Conservation (phyloP, 1,140 invertebrate genomes). For the Himalopsyche phryganea region DNA sequence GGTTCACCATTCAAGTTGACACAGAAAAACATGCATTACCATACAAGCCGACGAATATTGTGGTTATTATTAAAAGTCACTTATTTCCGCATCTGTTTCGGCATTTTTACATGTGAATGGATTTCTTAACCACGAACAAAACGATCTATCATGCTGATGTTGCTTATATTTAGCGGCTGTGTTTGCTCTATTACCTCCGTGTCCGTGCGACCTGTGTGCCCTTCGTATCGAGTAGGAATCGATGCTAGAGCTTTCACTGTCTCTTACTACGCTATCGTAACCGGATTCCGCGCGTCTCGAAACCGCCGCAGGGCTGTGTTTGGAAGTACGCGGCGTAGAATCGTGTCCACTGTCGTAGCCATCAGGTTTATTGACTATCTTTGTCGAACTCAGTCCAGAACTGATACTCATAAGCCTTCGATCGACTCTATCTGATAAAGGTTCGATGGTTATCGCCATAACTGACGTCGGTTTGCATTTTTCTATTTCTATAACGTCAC, state of each 20-base stretch:
- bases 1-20: conserved; percentile 41
- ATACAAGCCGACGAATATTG: conserved; percentile 40
- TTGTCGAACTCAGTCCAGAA: conserved; percentile 54
- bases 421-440: conserved; percentile 53
- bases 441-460: conserved; percentile 41
- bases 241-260: conserved; percentile 80
- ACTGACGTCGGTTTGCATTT: conserved; percentile 46
- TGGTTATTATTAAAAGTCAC: conserved; percentile 53
- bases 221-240: conserved; percentile 71
- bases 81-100: conserved; percentile 62
- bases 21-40: conserved; percentile 52
- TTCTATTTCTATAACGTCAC: conserved; percentile 45
- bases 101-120: conserved; percentile 70
- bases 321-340: conserved; percentile 71
- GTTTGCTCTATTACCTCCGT: conserved; percentile 44
- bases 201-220: conserved; percentile 60
- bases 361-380: conserved; percentile 56
- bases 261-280: conserved; percentile 83
- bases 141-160: conserved; percentile 57
- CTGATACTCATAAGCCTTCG: conserved; percentile 56
- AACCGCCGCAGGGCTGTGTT: conserved; percentile 69
- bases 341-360: conserved; percentile 80
- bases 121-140: conserved; percentile 62
- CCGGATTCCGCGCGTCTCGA: conserved; percentile 77
- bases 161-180: conserved; percentile 54